Evolutionary conservation across 2,113 vertebrate species (phyloP).

Genomic region (Baryphthengus martii): DNA sequence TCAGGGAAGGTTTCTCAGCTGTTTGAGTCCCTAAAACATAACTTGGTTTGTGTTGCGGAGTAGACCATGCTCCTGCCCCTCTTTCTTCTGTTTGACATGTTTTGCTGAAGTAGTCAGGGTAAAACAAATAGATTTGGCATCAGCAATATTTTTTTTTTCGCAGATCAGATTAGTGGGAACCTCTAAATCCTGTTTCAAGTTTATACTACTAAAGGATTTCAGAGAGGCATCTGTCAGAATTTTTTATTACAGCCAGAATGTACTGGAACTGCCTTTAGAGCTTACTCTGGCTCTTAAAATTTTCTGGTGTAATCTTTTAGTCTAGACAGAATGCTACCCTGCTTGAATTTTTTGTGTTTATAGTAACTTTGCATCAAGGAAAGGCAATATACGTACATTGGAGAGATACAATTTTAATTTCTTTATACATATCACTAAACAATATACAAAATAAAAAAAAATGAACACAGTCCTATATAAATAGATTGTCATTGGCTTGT

Average conservation of each 20-base stretch:
- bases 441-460: not conserved
- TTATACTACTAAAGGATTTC: not conserved
- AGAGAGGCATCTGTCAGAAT: not conserved
- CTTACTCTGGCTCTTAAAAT: not conserved
- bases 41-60: fast-evolving
- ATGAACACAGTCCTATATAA: not conserved
- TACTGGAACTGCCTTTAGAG: not conserved
- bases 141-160: not conserved
- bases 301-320: not conserved
- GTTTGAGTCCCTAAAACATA: not conserved
- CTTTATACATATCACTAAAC: not conserved
- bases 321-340: not conserved
- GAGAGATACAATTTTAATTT: not conserved
- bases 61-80: not conserved
- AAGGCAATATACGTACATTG: fast-evolving
- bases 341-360: not conserved
- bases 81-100: fast-evolving
- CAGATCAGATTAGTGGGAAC: not conserved
- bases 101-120: not conserved
- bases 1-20: not conserved
- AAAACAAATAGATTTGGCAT: not conserved
- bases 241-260: not conserved
- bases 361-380: not conserved
- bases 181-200: not conserved
- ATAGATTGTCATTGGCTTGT: not conserved